A percentile compares a stretch with the other conserved stretches of the same genome.
Conservation (phyloP, 2,797 vertebrate species). For the Cuniculus paca region DNA sequence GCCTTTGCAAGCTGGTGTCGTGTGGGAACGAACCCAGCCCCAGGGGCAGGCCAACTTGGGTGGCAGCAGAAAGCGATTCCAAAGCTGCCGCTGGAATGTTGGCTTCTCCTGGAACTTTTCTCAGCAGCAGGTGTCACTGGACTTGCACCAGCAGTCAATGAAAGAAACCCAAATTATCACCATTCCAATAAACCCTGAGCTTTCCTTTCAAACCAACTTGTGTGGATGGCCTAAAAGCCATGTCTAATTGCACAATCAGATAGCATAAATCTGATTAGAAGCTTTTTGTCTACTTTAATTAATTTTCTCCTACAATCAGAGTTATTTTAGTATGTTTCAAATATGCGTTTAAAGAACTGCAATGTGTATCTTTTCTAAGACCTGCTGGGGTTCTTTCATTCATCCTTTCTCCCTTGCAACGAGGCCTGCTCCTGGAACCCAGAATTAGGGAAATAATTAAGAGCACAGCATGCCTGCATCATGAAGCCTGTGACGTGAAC, state of each 20-base stretch:
- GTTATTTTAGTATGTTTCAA: slow-evolving; percentile 82
- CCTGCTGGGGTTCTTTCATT: slow-evolving; percentile 78
- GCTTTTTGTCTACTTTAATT: slow-evolving; percentile 87
- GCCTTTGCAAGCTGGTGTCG: slow-evolving; percentile 59
- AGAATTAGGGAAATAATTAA: slow-evolving; percentile 40
- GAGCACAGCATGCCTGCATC: background rate
- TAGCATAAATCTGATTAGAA: slow-evolving; percentile 87
- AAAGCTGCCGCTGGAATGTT: slow-evolving; percentile 79
- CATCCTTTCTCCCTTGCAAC: slow-evolving; percentile 71
- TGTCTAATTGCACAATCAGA: slow-evolving; percentile 87
- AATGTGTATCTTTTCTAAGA: slow-evolving; percentile 73
- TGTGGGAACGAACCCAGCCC: background rate
- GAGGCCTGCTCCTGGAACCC: slow-evolving; percentile 75
- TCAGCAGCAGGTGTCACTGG: slow-evolving; percentile 84
- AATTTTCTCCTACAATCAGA: slow-evolving; percentile 85
- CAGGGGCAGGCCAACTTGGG: slow-evolving; percentile 28
- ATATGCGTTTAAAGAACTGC: slow-evolving; percentile 81
- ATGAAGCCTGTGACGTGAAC: slow-evolving; percentile 34
- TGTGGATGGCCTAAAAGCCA: slow-evolving; percentile 85
- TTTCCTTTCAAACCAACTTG: slow-evolving; percentile 85
- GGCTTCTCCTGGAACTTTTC: slow-evolving; percentile 84
- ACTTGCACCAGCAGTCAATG: slow-evolving; percentile 87
- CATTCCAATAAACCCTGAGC: slow-evolving; percentile 88
- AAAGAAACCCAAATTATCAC: slow-evolving; percentile 88
- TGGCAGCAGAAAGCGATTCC: slow-evolving; percentile 81